Conservation (phyloP, 1,140 invertebrate genomes). For the Lepidurus packardi region DNA sequence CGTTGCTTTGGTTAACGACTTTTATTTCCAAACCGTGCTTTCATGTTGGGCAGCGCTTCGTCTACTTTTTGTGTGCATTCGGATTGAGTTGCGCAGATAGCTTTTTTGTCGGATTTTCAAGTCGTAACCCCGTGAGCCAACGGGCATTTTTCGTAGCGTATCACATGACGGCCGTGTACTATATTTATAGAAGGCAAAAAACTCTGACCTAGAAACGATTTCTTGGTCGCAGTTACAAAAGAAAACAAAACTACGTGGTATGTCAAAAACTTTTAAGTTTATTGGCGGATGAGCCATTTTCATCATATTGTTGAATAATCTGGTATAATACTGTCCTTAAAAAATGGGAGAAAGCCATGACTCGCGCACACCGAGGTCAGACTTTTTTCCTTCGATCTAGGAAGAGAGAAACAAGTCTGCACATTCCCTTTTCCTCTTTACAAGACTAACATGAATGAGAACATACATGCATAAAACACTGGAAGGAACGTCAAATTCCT, state of each 20-base stretch:
- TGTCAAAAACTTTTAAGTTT: not conserved
- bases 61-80: not conserved
- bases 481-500: slow-evolving; percentile 23
- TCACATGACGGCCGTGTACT: not conserved
- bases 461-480: slow-evolving; percentile 15
- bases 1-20: not conserved
- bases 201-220: not conserved
- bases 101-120: not conserved
- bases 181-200: not conserved
- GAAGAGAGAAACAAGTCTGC: slow-evolving; percentile 16
- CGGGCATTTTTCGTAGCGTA: not conserved
- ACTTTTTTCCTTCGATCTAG: slow-evolving; percentile 22
- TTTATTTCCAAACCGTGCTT: not conserved
- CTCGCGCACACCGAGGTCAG: not conserved
- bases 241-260: not conserved
- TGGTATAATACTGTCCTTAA: slow-evolving; percentile 27
- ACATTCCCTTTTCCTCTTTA: not conserved
- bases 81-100: not conserved
- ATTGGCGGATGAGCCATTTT: slow-evolving; percentile 12
- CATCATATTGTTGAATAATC: not conserved
- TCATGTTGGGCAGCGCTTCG: not conserved
- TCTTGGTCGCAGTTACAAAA: not conserved
- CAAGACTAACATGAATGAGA: slow-evolving; percentile 23
- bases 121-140: not conserved
- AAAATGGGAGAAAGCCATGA: slow-evolving; percentile 23